Evolutionary conservation across 2,888 invertebrate species (phyloP).

Genomic region (Eupithecia subumbrata): DNA sequence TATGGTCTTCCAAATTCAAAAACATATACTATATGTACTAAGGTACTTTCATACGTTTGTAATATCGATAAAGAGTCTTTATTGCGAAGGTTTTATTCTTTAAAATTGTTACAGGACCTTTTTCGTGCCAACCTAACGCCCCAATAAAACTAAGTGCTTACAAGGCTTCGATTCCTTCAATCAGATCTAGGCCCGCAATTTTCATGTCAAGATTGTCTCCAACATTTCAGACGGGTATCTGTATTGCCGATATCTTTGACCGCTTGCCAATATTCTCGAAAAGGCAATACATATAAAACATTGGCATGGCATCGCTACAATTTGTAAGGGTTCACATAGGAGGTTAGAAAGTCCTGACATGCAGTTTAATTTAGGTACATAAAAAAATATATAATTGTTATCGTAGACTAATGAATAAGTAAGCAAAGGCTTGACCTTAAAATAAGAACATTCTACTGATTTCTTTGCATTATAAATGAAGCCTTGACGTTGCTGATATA

Average conservation of each 20-base stretch:
- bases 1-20: neutral
- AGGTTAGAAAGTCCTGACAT: neutral
- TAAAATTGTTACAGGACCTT: neutral
- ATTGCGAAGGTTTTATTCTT: neutral
- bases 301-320: constrained; percentile 14
- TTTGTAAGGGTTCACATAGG: constrained; percentile 12
- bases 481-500: too few species aligned
- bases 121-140: neutral
- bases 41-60: neutral
- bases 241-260: constrained; percentile 21
- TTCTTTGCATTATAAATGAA: neutral
- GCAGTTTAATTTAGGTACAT: too few species aligned
- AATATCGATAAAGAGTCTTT: neutral
- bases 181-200: constrained; percentile 3
- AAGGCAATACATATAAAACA: constrained; percentile 9
- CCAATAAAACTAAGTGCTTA: constrained; percentile 2
- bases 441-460: neutral
- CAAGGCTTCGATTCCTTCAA: constrained; percentile 3
- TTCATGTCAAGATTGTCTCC: constrained; percentile 1
- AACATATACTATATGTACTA: neutral
- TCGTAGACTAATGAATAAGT: too few species aligned
- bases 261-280: constrained; percentile 28
- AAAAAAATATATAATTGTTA: neutral
- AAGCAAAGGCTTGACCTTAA: neutral
- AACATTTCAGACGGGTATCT: constrained; percentile 1